phyloP scores from a whole-genome alignment of 2,113 vertebrate species.

The Pangasianodon hypophthalmus region DNA sequence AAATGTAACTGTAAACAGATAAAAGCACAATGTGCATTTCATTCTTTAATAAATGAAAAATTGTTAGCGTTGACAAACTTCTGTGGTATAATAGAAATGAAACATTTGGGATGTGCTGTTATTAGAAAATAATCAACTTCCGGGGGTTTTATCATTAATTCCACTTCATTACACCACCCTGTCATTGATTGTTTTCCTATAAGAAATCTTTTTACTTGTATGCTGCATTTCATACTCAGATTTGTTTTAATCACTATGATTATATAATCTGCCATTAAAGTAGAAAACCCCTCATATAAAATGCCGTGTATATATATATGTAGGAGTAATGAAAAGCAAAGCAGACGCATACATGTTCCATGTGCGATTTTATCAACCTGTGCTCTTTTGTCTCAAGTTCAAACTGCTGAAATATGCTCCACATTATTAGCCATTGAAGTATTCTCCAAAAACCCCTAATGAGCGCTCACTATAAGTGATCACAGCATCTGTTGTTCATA shows the following conservation, averaged over 20 bases:
- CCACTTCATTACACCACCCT: not conserved
- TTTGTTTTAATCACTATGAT: too few species aligned
- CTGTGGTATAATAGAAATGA: too few species aligned
- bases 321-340: not conserved
- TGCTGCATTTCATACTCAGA: too few species aligned
- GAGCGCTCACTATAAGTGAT: not conserved
- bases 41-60: too few species aligned
- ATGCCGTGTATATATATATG: too few species aligned
- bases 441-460: constrained; percentile 7
- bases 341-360: not conserved
- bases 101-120: not conserved
- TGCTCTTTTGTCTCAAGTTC: not conserved
- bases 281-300: too few species aligned
- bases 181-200: too few species aligned
- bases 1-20: too few species aligned
- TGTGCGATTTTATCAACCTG: not conserved
- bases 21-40: too few species aligned
- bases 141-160: not conserved
- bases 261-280: too few species aligned
- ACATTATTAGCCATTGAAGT: constrained; percentile 1
- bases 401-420: not conserved
- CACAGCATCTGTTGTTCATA: not conserved
- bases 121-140: not conserved
- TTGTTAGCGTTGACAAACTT: too few species aligned
- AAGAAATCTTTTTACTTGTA: too few species aligned